Base-by-base conservation (phyloP, 2,797 vertebrate species). In the Podarcis lilfordi region DNA sequence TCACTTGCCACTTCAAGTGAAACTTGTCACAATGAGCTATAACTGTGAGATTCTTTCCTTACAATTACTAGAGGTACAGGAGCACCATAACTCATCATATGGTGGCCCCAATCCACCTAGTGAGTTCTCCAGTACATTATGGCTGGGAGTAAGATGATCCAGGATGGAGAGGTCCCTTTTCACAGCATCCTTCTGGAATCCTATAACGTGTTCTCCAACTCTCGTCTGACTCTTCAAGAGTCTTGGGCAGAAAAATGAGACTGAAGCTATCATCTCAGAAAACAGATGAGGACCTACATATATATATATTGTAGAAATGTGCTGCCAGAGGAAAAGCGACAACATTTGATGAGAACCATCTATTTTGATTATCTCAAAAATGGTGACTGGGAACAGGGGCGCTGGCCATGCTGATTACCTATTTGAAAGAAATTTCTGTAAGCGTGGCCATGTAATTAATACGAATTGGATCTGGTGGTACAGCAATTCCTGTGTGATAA, bases 401-500 rank as follows among this genome's bases (percentile, higher is more conserved):
- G 61, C 71, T 3, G 55, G 77, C 59, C 35, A 32, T n/a, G 29
- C 37, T 81, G 35, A 81, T 76, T 35, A n/a, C 72, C 78, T 71
- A 64, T 81, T 87, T 77, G 29, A 76, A 75, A 82, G 13, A 21
- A 59, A 82, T 85, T 90, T 89, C 45, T 89, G 85, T 77, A 86
- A 87, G 80, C 55, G 0, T 17, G 79, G 74, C 68, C 25, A 80
- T 82, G 50, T 89, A 85, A 89, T 91, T 91, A 32, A 86, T 85
- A 85, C 40, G 85, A 6, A 89, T 89, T 64, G 6, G 66, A 69
- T 88, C 23, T 77, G 21, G 3, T 50, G 37, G 64, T 23, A 23
- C 27, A 89, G 88, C 21, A 88, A 50, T 90, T 93, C 59, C 75
- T n/a, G 81, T 29, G 74, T 5, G 64, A 92, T 43, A n/a, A 77